These are phyloP conservation scores for Eupeodes latifasciatus DNA, from an alignment of 2,888 invertebrate species.

Conservation along the genomic window DNA sequence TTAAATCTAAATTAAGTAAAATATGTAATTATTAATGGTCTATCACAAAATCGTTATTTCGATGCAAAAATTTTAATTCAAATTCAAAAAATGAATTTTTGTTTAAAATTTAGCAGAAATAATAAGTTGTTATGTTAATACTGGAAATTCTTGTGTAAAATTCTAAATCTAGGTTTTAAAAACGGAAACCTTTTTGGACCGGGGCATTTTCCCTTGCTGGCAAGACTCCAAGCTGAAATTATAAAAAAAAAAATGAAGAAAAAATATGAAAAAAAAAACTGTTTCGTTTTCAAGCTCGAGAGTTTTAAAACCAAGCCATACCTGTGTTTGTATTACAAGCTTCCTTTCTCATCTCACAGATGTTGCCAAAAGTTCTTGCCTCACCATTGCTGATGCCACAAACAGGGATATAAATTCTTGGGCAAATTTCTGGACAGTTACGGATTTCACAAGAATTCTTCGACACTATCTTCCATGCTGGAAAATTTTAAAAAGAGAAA, in stretches of 20 bases:
- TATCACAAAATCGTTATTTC: no score
- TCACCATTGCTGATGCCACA: slow-evolving; percentile 43
- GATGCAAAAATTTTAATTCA: no score
- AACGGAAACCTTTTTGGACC: neutral
- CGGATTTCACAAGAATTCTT: slow-evolving; percentile 17
- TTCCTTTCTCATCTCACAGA: slow-evolving; percentile 61
- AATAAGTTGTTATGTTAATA: no score
- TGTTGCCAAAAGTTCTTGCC: slow-evolving; percentile 43
- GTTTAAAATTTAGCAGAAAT: no score
- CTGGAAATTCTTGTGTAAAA: no score
- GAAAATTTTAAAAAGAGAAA: neutral
- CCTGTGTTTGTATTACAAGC: slow-evolving; percentile 46
- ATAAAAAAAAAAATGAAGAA: neutral
- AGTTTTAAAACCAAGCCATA: neutral
- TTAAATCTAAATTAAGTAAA: no score
- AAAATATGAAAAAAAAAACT: neutral
- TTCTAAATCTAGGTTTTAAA: no score
- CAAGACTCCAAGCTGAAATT: slow-evolving; percentile 47
- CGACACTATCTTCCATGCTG: slow-evolving; percentile 57
- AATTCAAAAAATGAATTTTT: no score
- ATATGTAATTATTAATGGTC: no score
- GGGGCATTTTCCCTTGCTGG: slow-evolving; percentile 44
- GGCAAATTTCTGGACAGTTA: slow-evolving; percentile 46
- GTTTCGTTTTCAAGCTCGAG: neutral
- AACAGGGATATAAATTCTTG: slow-evolving; percentile 43